Evolutionary conservation across 2,888 invertebrate species (phyloP).

Genomic region (Athalia rosae): DNA sequence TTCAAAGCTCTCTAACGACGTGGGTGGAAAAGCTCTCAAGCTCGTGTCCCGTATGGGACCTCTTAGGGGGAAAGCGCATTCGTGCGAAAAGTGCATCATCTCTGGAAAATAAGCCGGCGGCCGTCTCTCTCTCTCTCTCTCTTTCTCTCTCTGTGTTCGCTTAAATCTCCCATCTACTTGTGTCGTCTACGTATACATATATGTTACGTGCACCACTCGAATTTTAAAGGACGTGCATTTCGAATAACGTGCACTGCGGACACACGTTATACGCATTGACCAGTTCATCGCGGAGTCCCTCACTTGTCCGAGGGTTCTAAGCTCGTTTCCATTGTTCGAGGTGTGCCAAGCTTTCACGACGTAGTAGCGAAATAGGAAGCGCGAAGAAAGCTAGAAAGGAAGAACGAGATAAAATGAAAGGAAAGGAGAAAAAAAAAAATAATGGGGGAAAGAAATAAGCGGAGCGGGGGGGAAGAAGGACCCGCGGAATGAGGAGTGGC

Average conservation of each 20-base stretch:
- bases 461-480: background rate
- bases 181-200: no score
- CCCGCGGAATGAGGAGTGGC: background rate
- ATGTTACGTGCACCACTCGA: no score
- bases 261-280: no score
- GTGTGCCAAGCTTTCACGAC: no score
- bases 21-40: no score
- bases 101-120: no score
- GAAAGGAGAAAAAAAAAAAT: slow-evolving; percentile 35
- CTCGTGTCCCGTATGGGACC: no score
- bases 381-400: background rate
- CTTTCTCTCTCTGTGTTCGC: slow-evolving; percentile 13
- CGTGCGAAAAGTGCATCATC: no score
- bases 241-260: no score
- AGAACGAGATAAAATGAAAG: slow-evolving; percentile 34
- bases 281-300: background rate
- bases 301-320: slow-evolving; percentile 22
- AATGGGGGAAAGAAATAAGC: slow-evolving; percentile 8
- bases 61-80: no score
- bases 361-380: background rate
- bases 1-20: no score
- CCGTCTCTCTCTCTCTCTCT: slow-evolving; percentile 1
- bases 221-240: no score
- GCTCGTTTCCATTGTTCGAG: background rate
- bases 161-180: background rate